Evolutionary conservation across 1,140 invertebrate species (phyloP), one percentile per base, ranked within the genome.

Genomic region (Drosophila arawakana): DNA sequence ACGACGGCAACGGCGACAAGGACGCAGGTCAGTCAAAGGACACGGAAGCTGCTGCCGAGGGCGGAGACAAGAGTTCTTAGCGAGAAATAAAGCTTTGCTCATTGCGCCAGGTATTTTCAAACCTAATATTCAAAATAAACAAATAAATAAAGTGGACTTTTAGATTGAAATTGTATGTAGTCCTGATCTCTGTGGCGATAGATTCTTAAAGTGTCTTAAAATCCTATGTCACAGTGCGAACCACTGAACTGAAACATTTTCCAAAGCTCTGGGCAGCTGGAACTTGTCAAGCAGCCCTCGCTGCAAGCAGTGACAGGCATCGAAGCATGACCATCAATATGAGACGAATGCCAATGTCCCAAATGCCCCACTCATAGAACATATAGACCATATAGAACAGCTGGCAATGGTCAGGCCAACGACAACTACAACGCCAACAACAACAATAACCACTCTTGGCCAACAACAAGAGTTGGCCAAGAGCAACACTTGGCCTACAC

Each of bases 241-340:
- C 2, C 13, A n/a, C 11, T 7, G 11, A 47, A 47, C 13, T 49
- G 3, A 49, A 5, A 11, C 15, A 8, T 18, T 21, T 1, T 10
- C 15, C n/a, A 46, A 13, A 9, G 2, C 50, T 21, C 18, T 2
- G 1, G 18, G n/a, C 30, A 54, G 6, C 3, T 13, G 25, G 30
- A 81, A 81, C 60, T 59, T 13, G 21, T 43, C 10, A 39, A 62
- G 52, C 83, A 0, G 10, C 79, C 49, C 83, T 88, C 82, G 83
- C 44, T 44, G 80, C 34, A 41, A 58, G 63, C 43, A 52, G 41
- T 50, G 67, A 72, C 47, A 52, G 46, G 15, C 50, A 35, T 18
- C 37, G 78, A 57, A 60, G 70, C 84, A 88, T 79, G 80, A 75
- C 83, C 83, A 88, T 86, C 83, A 86, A 86, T 86, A 88, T 80